Conservation (phyloP, 2,888 invertebrate species). For the Hetaerina titia region DNA sequence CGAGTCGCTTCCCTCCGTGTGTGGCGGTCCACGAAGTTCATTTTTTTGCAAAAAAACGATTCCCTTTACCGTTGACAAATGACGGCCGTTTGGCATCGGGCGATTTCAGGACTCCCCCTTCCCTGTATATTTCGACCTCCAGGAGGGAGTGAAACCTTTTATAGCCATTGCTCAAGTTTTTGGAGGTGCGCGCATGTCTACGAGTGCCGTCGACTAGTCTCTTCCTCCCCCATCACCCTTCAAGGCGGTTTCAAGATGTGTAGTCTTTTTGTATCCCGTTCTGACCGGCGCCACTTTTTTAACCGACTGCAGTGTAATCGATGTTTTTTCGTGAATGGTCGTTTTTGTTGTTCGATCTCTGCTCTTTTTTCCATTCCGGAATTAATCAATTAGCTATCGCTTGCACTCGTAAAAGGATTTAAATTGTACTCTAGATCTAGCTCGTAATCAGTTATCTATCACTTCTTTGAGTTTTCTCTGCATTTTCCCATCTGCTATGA, state of each 20-base stretch:
- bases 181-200: not conserved
- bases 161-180: constrained; percentile 17
- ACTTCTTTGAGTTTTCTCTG: not conserved
- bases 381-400: not conserved
- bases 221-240: not conserved
- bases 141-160: not conserved
- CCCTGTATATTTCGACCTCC: not conserved
- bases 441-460: not conserved
- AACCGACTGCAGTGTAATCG: not conserved
- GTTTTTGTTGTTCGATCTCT: not conserved
- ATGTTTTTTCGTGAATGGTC: not conserved
- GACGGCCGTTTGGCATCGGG: not conserved
- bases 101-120: not conserved
- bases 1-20: constrained; percentile 38
- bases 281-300: not conserved
- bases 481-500: not conserved
- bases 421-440: not conserved
- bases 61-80: constrained; percentile 50
- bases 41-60: constrained; percentile 22
- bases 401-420: not conserved
- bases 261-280: not conserved
- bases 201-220: not conserved
- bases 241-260: not conserved
- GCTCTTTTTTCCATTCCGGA: not conserved
- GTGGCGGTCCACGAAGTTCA: constrained; percentile 11